Evolutionary conservation across 2,888 invertebrate genomes (phyloP).

Genomic region (Epiblema foenella): DNA sequence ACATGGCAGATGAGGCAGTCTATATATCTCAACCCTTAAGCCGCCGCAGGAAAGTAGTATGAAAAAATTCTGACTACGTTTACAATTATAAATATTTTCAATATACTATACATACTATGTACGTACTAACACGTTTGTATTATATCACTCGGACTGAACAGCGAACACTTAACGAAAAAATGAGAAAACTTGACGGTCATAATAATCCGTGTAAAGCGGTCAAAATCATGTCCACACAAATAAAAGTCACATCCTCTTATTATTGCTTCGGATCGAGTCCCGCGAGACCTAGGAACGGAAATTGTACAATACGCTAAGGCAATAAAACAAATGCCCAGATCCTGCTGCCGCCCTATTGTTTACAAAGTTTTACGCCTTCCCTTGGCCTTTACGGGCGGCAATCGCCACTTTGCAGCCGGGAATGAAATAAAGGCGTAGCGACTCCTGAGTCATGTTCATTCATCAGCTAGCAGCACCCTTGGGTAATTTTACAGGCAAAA

Average conservation of each 20-base stretch:
- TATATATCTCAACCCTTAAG: background rate
- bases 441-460: conserved; percentile 45
- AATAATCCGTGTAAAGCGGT: conserved; percentile 58
- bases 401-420: background rate
- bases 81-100: conserved; percentile 57
- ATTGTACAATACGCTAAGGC: conserved; percentile 41
- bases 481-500: conserved; percentile 47
- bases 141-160: conserved; percentile 68
- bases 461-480: conserved; percentile 38
- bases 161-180: conserved; percentile 56
- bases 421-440: background rate
- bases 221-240: conserved; percentile 61
- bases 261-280: conserved; percentile 74
- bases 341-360: background rate
- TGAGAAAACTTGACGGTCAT: conserved; percentile 34
- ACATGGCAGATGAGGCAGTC: background rate
- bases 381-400: background rate
- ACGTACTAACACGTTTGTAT: conserved; percentile 69
- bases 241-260: conserved; percentile 77
- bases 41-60: background rate
- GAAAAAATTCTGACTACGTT: conserved; percentile 25
- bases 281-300: conserved; percentile 69
- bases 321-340: background rate
- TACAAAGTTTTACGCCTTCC: too few species aligned
- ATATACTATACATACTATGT: conserved; percentile 62